phyloP scores from a whole-genome alignment of 2,113 vertebrate species.

The Sphaerodactylus townsendi region DNA sequence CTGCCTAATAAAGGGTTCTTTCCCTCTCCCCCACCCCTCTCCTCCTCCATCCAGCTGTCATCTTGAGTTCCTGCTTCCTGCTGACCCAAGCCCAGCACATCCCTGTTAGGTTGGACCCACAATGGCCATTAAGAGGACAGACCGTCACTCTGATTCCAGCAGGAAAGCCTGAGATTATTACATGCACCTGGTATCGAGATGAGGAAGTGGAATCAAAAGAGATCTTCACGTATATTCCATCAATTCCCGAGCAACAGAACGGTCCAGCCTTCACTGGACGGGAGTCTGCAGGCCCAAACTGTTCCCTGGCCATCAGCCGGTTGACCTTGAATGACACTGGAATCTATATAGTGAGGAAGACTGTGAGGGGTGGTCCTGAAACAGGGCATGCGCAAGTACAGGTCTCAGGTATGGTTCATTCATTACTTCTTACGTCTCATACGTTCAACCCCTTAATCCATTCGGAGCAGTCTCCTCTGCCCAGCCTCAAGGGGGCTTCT shows the following conservation, averaged over 20 bases:
- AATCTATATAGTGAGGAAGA: background rate
- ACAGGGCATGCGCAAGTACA: no score
- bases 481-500: no score
- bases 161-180: background rate
- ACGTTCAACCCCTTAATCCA: no score
- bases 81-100: background rate
- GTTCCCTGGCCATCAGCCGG: background rate
- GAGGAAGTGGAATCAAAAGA: accelerated
- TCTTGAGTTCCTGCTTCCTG: background rate
- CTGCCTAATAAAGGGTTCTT: no score
- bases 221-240: background rate
- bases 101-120: background rate
- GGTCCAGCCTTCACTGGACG: background rate
- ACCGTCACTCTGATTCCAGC: background rate
- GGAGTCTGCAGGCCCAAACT: background rate
- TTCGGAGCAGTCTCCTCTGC: no score
- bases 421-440: no score
- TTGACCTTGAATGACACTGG: background rate
- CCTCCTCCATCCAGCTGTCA: background rate
- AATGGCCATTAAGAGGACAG: background rate
- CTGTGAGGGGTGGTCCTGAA: no score
- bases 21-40: background rate
- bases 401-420: no score
- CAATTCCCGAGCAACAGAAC: background rate
- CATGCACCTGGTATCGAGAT: background rate